These are phyloP conservation scores for Scaptomyza tumidula DNA, from an alignment of 2,888 invertebrate genomes.

Conservation along the genomic window DNA sequence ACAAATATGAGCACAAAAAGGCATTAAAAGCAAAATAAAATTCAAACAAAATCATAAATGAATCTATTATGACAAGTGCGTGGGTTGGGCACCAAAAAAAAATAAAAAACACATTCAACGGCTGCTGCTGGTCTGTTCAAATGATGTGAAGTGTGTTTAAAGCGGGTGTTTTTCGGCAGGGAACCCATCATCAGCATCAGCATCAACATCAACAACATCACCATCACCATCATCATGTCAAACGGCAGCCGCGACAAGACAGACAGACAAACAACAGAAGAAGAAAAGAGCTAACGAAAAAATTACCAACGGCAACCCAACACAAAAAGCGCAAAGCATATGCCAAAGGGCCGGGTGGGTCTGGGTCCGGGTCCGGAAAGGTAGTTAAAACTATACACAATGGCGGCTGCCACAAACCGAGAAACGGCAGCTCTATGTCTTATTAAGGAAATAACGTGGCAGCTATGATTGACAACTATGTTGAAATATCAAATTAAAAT, in stretches of 20 bases:
- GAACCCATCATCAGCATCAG: constrained; percentile 44
- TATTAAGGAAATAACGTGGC: constrained; percentile 49
- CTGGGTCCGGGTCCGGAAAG: constrained; percentile 14
- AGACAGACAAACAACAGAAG: constrained; percentile 7
- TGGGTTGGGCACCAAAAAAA: constrained; percentile 46
- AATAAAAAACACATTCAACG: background rate
- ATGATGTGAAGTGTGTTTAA: constrained; percentile 53
- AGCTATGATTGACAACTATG: constrained; percentile 78
- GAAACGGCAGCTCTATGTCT: constrained; percentile 51
- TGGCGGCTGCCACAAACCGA: constrained; percentile 10
- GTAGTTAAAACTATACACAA: constrained; percentile 44
- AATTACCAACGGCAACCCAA: constrained; percentile 47
- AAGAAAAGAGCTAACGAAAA: constrained; percentile 46
- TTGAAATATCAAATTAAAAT: constrained; percentile 80
- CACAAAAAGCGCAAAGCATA: constrained; percentile 43
- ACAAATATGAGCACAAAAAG: constrained; percentile 16
- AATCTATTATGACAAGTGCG: constrained; percentile 78
- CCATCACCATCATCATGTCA: constrained; percentile 59
- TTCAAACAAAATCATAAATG: constrained; percentile 64
- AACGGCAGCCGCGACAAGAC: constrained; percentile 63
- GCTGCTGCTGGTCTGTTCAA: constrained; percentile 40
- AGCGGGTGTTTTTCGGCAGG: constrained; percentile 32
- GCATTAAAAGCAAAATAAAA: constrained; percentile 23
- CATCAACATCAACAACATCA: constrained; percentile 28
- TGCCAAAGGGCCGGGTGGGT: constrained; percentile 51